A percentile compares a stretch with the other conserved stretches of the same genome.
phyloP scores from a whole-genome alignment of 2,888 invertebrate species.

The Physocephala rufipes region DNA sequence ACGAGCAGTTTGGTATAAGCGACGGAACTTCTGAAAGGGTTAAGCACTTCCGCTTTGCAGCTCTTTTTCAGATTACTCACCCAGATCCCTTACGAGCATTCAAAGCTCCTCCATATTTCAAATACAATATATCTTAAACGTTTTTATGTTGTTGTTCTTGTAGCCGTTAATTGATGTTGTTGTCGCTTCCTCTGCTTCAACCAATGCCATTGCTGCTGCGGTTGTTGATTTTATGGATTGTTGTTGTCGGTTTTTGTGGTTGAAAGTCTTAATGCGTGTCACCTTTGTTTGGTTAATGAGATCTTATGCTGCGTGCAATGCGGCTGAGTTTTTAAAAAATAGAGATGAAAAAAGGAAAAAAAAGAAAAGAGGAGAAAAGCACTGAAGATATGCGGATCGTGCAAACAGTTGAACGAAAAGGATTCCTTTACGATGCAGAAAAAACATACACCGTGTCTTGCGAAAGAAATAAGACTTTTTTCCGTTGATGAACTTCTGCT shows the following conservation, averaged over 20 bases:
- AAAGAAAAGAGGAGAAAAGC: background rate
- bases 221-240: background rate
- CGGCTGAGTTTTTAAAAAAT: background rate
- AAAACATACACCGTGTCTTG: background rate
- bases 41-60: conserved; percentile 7
- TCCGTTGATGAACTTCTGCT: background rate
- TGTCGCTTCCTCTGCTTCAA: background rate
- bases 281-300: conserved; percentile 24
- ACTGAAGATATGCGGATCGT: too few relatives aligned
- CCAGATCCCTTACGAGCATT: background rate
- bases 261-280: background rate
- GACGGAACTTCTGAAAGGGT: conserved; percentile 4
- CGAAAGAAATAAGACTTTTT: background rate
- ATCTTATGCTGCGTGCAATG: conserved; percentile 1
- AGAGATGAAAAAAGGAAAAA: background rate
- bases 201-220: too few relatives aligned
- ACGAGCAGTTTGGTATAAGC: background rate
- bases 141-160: background rate
- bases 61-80: conserved; percentile 18
- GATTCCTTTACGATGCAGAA: background rate
- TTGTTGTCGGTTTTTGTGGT: background rate
- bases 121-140: background rate
- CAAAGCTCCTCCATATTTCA: background rate
- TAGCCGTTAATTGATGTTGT: background rate
- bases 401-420: background rate